Base-by-base conservation (phyloP, 2,888 invertebrate genomes). In the Ochropacha duplaris region DNA sequence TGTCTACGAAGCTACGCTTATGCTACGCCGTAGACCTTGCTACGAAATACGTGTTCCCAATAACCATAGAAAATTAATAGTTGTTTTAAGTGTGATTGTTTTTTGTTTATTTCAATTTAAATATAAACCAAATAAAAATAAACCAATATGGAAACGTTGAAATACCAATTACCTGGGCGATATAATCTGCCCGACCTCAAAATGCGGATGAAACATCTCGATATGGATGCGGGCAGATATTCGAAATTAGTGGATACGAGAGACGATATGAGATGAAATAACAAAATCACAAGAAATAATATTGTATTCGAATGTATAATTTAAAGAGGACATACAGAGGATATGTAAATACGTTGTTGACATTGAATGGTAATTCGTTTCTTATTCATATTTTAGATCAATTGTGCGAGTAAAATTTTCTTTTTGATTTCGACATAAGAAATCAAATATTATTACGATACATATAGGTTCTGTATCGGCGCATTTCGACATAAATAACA, bases 401-500 rank as follows among this genome's bases (percentile, higher is more conserved):
- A n/a, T n/a, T n/a, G n/a, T n/a, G n/a, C n/a, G n/a, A n/a, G n/a
- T n/a, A n/a, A n/a, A n/a, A n/a, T n/a, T n/a, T n/a, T n/a, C n/a
- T n/a, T n/a, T n/a, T n/a, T n/a, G n/a, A n/a, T n/a, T n/a, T n/a
- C n/a, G n/a, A n/a, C n/a, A n/a, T 24, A 24, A 24, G 24, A 24
- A 24, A 24, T 4, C 5, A 24, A 24, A 24, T 24, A 24, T 2
- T 5, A 24, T 24, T 4, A 24, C 2, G 24, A 24, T 24, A 5
- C 5, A 24, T 24, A 24, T 24, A 5, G 5, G 2, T 24, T 24
- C 24, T 28, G 19, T 51, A 31, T 16, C 28, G 19, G 8, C 31
- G 51, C 68, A 72, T 69, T 76, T 79, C 72, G 71, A 74, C 71
- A 78, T 70, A 72, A 78, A 78, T 74, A 77, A 76, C 71, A 70